These are phyloP conservation scores for Leucania comma DNA, from an alignment of 2,888 invertebrate species.

Conservation along the genomic window DNA sequence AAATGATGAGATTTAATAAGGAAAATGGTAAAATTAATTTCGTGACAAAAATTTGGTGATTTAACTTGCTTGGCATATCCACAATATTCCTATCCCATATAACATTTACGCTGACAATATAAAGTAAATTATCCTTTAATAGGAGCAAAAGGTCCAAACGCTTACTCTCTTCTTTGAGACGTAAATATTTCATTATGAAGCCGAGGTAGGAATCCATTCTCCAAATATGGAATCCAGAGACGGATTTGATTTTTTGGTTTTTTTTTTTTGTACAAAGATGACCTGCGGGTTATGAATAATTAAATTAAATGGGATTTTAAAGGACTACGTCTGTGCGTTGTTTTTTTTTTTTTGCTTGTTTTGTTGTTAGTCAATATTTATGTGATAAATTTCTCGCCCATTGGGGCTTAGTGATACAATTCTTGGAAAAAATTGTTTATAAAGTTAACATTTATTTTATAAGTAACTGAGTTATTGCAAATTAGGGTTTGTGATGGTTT, in stretches of 20 bases:
- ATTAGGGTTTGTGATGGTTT: background rate
- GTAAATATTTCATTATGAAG: constrained; percentile 59
- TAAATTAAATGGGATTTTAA: constrained; percentile 56
- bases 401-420: background rate
- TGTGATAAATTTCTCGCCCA: background rate
- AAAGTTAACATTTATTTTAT: too few species aligned
- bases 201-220: constrained; percentile 54
- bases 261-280: constrained; percentile 38
- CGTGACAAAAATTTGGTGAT: too few species aligned
- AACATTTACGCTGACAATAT: constrained; percentile 79
- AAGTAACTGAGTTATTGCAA: too few species aligned
- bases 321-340: constrained; percentile 4
- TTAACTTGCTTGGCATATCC: too few species aligned
- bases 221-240: constrained; percentile 57
- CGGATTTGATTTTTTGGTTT: constrained; percentile 13
- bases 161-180: constrained; percentile 58
- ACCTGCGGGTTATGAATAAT: constrained; percentile 62
- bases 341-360: background rate
- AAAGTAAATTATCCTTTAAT: constrained; percentile 84
- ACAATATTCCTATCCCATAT: constrained; percentile 42
- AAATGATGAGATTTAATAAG: too few species aligned
- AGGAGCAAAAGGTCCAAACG: constrained; percentile 63
- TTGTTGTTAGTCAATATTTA: background rate
- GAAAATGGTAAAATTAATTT: too few species aligned
- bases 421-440: constrained; percentile 6